Conservation (phyloP, 2,797 vertebrate genomes). For the Diceros bicornis region DNA sequence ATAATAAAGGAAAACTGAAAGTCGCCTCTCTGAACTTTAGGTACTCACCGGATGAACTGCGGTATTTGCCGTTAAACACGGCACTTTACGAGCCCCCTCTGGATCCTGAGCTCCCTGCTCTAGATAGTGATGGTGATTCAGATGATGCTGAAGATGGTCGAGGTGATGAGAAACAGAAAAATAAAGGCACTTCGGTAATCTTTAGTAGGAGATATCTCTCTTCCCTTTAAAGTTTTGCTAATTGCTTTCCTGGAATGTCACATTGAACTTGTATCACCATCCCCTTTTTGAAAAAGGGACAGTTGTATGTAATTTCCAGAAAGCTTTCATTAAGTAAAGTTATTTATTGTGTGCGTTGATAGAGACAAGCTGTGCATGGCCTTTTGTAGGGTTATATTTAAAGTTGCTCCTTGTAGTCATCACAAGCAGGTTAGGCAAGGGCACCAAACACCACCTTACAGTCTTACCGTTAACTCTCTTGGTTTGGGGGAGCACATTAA, state of each 20-base stretch:
- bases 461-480: neutral
- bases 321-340: neutral
- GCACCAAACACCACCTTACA: neutral
- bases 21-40: conserved; percentile 85
- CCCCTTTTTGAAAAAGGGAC: neutral
- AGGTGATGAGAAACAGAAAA: conserved; percentile 94
- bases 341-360: neutral
- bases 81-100: conserved; percentile 98
- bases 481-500: neutral
- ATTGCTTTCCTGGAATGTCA: neutral
- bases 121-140: conserved; percentile 98
- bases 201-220: neutral
- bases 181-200: conserved; percentile 96
- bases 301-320: neutral
- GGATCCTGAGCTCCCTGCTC: conserved; percentile 96
- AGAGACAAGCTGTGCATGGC: neutral
- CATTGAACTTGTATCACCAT: neutral
- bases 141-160: conserved; percentile 96
- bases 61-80: conserved; percentile 97
- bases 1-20: neutral
- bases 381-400: neutral
- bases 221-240: neutral
- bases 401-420: neutral
- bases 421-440: neutral
- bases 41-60: conserved; percentile 98